Evolutionary conservation across 2,113 vertebrate genomes (phyloP), one percentile per base, ranked within the genome.

Genomic region (Sciurus niger): DNA sequence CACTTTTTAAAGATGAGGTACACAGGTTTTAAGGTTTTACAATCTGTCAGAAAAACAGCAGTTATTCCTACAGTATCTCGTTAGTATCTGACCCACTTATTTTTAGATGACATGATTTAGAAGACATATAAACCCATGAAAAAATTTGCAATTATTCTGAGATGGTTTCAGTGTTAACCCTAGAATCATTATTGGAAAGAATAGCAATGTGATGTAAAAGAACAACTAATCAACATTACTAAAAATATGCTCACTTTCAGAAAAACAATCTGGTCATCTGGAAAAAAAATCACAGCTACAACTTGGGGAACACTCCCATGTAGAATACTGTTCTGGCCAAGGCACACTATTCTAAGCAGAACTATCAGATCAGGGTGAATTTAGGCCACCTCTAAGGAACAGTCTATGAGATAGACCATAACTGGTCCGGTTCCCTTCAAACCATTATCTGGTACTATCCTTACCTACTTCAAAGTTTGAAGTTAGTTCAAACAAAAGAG

Each of bases 21-120:
- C 76, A 80, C 90, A 77, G 94, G 76, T 70, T 98, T 58, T 91
- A 98, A 96, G 96, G 85, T 92, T 91, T 98, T 93, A 98, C 95
- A 96, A 98, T 97, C 97, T 97, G 96, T 97, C 93, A 28, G 87
- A 94, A 98, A 98, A 98, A 97, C 96, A 97, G 98, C 97, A 98
- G 40, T 40, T 40, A 40, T 40, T 40, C 40, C 40, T 40, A 40
- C 40, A 40, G 97, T 96, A 84, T 13, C 55, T 67, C 95, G 73
- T 60, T 72, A 55, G 12, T 20, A 24, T 86, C 73, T 67, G 90
- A 86, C 74, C 84, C 83, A 8, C 32, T 67, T 67, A 48, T 30
- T 48, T 48, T 48, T 48, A 80, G 87, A 40, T 68, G 16, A 84
- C 18, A 48, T 18, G 11, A 68, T 24, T 95, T 90, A 90, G 40